Evolutionary conservation across 1,140 invertebrate species (phyloP), one percentile per base, ranked within the genome.

Genomic region (Spodoptera frugiperda): DNA sequence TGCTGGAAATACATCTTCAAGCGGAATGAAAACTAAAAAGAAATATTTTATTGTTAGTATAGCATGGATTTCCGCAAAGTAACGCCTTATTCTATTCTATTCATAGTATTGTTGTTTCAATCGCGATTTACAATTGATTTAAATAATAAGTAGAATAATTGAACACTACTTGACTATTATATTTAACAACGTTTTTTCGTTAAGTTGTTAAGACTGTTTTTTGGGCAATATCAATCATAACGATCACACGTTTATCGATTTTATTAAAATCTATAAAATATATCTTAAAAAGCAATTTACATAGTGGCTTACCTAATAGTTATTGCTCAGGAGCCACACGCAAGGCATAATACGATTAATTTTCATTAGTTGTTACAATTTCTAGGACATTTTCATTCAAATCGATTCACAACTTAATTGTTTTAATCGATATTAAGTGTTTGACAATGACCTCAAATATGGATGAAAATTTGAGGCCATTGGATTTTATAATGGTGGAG

Each of bases 241-340:
- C n/a, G 48, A 5, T 51, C 6, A 51, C 33, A 5, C 33, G 33
- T 6, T 33, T 8, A 33, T 33, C 33, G 33, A 33, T 33, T 33
- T 33, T 33, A 33, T 33, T 33, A 33, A 33, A 33, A 30, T 53
- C n/a, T 51, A 68, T 21, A 51, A 19, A 44, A 63, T 30, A 67
- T 46, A n/a, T 67, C n/a, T 5, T 51, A 1, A 51, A 77, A 72
- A 77, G 67, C 68, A 77, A 65, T 72, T 70, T 72, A 63, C 57
- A 72, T 55, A 54, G 67, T 14, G 33, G 48, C 55, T 63, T 72
- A 39, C 33, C 33, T 39, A 72, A 77, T 65, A 46, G 68, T 46
- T 68, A 63, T 77, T 63, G 65, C 54, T 63, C 19, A 53, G 59
- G 15, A 77, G 19, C 51, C 17, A 65, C 67, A 68, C 76, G 68